Percentiles rank a stretch among this genome's conserved stretches.
Evolutionary conservation across 2,888 invertebrate species (phyloP).

Genomic region (Oxyscelio sp.): DNA sequence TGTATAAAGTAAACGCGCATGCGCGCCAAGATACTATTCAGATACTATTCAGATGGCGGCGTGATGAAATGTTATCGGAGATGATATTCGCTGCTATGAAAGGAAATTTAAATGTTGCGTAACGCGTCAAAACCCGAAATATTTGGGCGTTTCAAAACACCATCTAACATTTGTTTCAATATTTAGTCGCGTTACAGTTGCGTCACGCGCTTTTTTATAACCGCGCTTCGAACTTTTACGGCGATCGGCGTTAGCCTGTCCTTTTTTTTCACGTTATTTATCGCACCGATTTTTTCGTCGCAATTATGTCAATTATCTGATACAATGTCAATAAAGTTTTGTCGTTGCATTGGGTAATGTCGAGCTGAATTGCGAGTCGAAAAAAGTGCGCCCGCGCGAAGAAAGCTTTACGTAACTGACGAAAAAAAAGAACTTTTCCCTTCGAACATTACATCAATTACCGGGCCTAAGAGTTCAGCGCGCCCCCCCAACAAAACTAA

Average conservation of each 20-base stretch:
- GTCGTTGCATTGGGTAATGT: too few species aligned
- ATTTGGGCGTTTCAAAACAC: constrained; percentile 19
- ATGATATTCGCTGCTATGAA: constrained; percentile 48
- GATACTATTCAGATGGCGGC: constrained; percentile 8
- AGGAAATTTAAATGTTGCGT: constrained; percentile 48
- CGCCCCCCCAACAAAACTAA: too few species aligned
- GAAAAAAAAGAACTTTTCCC: background rate
- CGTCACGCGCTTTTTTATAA: too few species aligned
- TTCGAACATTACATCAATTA: too few species aligned
- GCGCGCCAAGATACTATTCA: constrained; percentile 27
- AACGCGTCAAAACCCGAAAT: constrained; percentile 36
- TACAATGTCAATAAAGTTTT: background rate
- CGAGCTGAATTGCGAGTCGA: too few species aligned
- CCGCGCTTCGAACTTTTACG: too few species aligned
- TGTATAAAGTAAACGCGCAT: too few species aligned
- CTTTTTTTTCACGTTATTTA: too few species aligned
- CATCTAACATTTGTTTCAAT: constrained; percentile 35
- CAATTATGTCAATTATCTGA: constrained; percentile 2
- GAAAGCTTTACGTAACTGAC: constrained; percentile 1
- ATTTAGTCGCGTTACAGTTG: too few species aligned
- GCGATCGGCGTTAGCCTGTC: too few species aligned
- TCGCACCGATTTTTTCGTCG: background rate
- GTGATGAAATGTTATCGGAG: constrained; percentile 44
- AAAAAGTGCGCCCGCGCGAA: background rate
- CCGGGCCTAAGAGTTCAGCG: too few species aligned